phyloP scores from a whole-genome alignment of 2,888 invertebrate species.

The Pantelozetes paolii region DNA sequence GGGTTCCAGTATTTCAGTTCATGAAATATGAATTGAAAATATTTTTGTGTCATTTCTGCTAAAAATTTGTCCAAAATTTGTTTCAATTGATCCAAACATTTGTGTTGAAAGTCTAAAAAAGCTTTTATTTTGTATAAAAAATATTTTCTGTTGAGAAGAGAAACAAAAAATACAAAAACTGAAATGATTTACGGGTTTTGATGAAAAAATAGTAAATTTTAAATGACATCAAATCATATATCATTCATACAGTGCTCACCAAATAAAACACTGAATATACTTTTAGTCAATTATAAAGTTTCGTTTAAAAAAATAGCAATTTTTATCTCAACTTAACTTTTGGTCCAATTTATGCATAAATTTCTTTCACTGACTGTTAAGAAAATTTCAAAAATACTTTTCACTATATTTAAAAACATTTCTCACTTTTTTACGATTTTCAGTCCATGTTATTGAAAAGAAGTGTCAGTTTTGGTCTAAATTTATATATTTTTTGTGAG shows the following conservation, averaged over 20 bases:
- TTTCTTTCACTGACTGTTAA: too few species aligned
- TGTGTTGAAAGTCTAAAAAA: background rate
- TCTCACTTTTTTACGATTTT: background rate
- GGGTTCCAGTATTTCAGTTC: background rate
- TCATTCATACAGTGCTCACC: background rate
- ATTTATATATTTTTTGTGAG: constrained; percentile 1
- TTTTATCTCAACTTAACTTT: too few species aligned
- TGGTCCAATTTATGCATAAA: too few species aligned
- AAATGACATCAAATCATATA: background rate
- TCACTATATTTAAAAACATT: background rate
- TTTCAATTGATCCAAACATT: constrained; percentile 15
- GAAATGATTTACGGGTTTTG: background rate
- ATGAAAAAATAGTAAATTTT: background rate
- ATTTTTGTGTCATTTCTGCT: background rate
- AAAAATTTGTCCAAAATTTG: constrained; percentile 5
- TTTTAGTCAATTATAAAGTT: background rate
- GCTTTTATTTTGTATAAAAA: background rate
- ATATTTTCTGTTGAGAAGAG: background rate
- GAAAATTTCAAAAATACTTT: too few species aligned
- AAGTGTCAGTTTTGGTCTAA: constrained; percentile 18
- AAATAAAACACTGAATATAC: background rate
- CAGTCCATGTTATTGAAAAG: background rate
- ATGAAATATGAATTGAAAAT: background rate
- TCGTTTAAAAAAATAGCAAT: too few species aligned
- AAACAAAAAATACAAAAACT: background rate